Conservation (phyloP, 1,140 invertebrate genomes). For the Arctopsyche grandis region DNA sequence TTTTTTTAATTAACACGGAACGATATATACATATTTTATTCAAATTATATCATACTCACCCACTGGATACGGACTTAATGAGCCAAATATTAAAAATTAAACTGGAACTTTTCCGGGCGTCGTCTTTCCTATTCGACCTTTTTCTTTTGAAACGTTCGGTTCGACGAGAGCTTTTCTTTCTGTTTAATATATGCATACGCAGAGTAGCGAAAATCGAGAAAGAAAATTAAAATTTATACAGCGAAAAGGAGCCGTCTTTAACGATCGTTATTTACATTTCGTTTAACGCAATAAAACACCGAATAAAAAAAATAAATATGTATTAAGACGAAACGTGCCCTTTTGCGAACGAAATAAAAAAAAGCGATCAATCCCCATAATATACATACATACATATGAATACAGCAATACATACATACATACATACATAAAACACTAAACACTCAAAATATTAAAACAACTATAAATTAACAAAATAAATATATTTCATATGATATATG, state of each 20-base stretch:
- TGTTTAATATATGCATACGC: background rate
- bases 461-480: no score
- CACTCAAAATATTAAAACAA: background rate
- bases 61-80: no score
- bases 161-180: conserved; percentile 18
- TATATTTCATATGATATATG: no score
- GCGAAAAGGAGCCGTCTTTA: background rate
- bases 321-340: background rate
- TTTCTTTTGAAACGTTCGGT: background rate
- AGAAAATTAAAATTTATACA: conserved; percentile 23
- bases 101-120: no score
- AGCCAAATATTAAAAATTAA: no score
- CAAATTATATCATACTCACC: no score
- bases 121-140: no score
- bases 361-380: no score
- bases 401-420: no score
- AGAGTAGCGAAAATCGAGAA: conserved; percentile 22
- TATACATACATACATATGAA: background rate
- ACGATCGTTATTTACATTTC: conserved; percentile 12
- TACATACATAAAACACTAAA: background rate
- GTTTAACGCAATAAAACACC: conserved; percentile 6
- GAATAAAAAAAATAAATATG: background rate
- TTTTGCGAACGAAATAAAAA: no score
- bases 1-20: no score
- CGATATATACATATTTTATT: no score